Evolutionary conservation across 1,140 invertebrate genomes (phyloP).

Genomic region (Diachasmimorpha longicaudata): DNA sequence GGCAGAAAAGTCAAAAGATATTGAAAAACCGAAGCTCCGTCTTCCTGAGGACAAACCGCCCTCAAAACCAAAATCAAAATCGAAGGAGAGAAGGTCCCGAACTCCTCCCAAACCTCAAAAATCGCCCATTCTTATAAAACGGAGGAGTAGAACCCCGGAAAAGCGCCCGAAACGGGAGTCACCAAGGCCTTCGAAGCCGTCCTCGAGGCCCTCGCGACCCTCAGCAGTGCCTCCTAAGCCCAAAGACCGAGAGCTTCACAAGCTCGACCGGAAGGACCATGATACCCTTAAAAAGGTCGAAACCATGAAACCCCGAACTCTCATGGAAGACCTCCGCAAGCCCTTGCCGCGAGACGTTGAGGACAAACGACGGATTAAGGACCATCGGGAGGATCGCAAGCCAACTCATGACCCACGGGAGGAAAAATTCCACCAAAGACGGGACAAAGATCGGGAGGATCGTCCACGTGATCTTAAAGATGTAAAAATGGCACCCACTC

Average conservation of each 20-base stretch:
- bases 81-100: conserved; percentile 54
- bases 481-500: conserved; percentile 30
- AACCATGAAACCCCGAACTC: not conserved
- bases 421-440: not conserved
- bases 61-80: conserved; percentile 51
- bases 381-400: not conserved
- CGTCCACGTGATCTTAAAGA: conserved; percentile 33
- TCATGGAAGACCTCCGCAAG: not conserved
- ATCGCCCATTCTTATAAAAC: conserved; percentile 45
- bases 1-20: conserved; percentile 51
- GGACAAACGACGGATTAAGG: not conserved
- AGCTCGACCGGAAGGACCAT: conserved; percentile 45
- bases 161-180: not conserved
- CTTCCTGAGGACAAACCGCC: conserved; percentile 47
- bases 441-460: conserved; percentile 52
- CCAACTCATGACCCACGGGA: not conserved
- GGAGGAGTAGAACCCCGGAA: conserved; percentile 47
- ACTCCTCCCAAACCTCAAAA: conserved; percentile 53
- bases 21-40: conserved; percentile 47
- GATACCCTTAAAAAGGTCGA: not conserved
- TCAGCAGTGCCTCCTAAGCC: conserved; percentile 48
- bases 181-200: conserved; percentile 37
- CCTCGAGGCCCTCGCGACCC: conserved; percentile 23
- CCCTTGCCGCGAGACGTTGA: not conserved
- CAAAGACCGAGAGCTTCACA: conserved; percentile 53